Conservation (phyloP, 2,113 vertebrate genomes). For the Nematolebias whitei region DNA sequence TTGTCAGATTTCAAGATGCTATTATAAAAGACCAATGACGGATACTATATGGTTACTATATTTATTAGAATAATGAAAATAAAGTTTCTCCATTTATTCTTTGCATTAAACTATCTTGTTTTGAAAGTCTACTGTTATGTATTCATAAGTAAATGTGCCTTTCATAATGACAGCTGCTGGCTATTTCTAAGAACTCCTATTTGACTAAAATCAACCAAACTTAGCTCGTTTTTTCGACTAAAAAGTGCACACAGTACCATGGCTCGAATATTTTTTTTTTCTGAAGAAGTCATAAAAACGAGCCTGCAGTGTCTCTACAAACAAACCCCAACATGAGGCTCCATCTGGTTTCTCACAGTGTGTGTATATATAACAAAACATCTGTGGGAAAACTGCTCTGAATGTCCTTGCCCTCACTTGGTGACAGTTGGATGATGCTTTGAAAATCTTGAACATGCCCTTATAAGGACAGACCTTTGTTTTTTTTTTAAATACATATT, state of each 20-base stretch:
- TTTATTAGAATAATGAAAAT: too few species aligned
- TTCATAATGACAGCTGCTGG: too few species aligned
- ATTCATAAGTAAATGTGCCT: too few species aligned
- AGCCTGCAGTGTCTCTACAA: slow-evolving; percentile 35
- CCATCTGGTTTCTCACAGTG: slow-evolving; percentile 60
- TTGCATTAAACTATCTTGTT: too few species aligned
- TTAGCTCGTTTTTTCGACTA: too few species aligned
- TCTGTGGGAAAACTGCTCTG: slow-evolving; percentile 57
- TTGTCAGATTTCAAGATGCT: too few species aligned
- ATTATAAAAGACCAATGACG: too few species aligned
- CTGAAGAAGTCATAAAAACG: slow-evolving; percentile 14
- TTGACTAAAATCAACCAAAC: too few species aligned
- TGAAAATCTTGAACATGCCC: slow-evolving; percentile 47
- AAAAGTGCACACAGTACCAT: background rate
- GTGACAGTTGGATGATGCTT: slow-evolving; percentile 42
- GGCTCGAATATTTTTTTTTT: slow-evolving; percentile 2
- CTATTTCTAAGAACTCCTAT: too few species aligned
- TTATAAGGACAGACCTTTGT: slow-evolving; percentile 28
- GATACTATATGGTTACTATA: too few species aligned
- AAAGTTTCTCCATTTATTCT: too few species aligned
- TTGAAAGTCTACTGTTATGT: too few species aligned
- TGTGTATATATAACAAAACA: background rate
- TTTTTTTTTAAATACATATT: background rate
- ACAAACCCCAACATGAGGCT: slow-evolving; percentile 36
- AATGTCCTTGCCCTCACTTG: slow-evolving; percentile 35